phyloP scores from a whole-genome alignment of 2,888 invertebrate genomes.

The Arctia plantaginis region DNA sequence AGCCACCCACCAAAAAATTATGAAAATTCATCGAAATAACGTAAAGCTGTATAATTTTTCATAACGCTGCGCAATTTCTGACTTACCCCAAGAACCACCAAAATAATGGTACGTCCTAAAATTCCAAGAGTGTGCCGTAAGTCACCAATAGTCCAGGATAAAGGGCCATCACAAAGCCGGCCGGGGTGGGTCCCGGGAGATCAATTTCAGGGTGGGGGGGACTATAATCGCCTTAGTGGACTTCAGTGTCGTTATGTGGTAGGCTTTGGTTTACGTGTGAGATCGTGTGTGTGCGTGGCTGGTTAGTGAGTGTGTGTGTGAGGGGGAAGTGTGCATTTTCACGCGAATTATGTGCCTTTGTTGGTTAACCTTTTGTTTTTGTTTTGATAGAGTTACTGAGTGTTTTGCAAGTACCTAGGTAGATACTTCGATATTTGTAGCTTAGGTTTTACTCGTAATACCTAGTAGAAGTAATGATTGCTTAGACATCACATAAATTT shows the following conservation, averaged over 20 bases:
- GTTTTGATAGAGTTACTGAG: constrained; percentile 21
- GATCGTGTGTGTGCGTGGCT: constrained; percentile 4
- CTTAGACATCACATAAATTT: no score
- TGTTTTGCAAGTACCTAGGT: constrained; percentile 6
- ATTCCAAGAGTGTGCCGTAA: constrained; percentile 49
- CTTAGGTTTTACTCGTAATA: not conserved
- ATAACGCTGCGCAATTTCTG: constrained; percentile 10
- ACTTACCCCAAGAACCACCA: constrained; percentile 17
- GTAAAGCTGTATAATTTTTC: not conserved
- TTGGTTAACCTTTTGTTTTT: constrained; percentile 27
- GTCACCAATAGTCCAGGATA: constrained; percentile 43
- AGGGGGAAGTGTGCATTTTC: constrained; percentile 40
- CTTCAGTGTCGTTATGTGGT: constrained; percentile 51
- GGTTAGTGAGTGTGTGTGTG: constrained; percentile 2
- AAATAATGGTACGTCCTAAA: constrained; percentile 45
- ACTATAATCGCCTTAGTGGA: constrained; percentile 54
- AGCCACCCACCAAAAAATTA: not conserved
- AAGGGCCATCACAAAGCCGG: constrained; percentile 52
- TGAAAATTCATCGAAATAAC: not conserved
- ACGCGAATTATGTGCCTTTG: constrained; percentile 51
- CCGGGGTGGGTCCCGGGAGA: constrained; percentile 38
- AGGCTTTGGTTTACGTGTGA: constrained; percentile 34
- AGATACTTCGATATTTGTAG: not conserved
- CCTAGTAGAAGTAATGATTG: no score
- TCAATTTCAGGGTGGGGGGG: constrained; percentile 51